Conservation (phyloP, 2,888 invertebrate genomes). For the Meloe dianella region DNA sequence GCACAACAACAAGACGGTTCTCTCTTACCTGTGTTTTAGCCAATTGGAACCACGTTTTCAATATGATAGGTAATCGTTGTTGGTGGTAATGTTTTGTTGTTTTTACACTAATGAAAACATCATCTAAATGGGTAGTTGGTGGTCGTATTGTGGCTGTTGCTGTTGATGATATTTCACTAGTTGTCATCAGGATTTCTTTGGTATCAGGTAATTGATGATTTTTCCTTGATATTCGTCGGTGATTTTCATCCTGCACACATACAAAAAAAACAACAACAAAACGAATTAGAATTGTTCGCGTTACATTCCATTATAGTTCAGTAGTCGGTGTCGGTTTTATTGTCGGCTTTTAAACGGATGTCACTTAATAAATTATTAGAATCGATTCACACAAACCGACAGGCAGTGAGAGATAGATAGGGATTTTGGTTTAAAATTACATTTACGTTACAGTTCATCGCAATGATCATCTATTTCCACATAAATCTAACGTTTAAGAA, state of each 20-base stretch:
- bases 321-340: neutral
- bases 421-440: neutral
- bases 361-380: neutral
- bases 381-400: neutral
- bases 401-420: no score
- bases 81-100: slow-evolving; percentile 89
- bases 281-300: slow-evolving; percentile 15
- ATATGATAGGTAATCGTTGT: slow-evolving; percentile 81
- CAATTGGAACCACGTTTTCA: slow-evolving; percentile 95
- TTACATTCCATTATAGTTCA: neutral
- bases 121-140: slow-evolving; percentile 75
- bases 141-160: slow-evolving; percentile 61
- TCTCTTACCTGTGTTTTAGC: slow-evolving; percentile 84
- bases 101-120: slow-evolving; percentile 95
- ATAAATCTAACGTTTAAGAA: no score
- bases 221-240: slow-evolving; percentile 3
- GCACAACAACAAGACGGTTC: neutral
- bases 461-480: no score
- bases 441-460: no score
- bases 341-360: neutral
- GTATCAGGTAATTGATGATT: slow-evolving; percentile 41
- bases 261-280: neutral
- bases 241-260: slow-evolving; percentile 9
- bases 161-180: slow-evolving; percentile 47
- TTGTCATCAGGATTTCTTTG: slow-evolving; percentile 26